phyloP scores from a whole-genome alignment of 1,140 invertebrate species.

The Scaptomyza pallida region DNA sequence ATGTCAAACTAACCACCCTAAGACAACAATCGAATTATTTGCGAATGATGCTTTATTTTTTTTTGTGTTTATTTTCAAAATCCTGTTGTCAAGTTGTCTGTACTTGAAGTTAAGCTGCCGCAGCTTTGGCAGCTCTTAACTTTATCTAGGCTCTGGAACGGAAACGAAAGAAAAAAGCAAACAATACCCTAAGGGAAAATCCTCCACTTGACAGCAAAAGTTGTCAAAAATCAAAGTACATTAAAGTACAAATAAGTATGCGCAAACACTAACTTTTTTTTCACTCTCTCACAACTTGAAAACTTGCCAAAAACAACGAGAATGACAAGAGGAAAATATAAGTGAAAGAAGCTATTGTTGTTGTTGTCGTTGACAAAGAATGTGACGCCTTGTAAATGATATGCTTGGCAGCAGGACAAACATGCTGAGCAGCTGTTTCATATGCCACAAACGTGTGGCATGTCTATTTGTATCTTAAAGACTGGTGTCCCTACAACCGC shows the following conservation, averaged over 20 bases:
- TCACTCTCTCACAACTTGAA: conserved; percentile 4
- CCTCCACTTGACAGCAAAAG: conserved; percentile 2
- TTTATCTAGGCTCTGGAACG: conserved; percentile 25
- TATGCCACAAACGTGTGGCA: conserved; percentile 1
- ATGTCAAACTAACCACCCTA: neutral
- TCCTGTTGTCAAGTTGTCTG: conserved; percentile 15
- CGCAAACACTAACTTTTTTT: conserved; percentile 23
- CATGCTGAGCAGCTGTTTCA: conserved; percentile 34
- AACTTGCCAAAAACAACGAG: conserved; percentile 27
- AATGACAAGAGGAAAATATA: conserved; percentile 24
- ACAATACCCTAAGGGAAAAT: neutral
- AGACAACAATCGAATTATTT: conserved; percentile 3
- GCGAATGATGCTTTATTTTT: conserved; percentile 9
- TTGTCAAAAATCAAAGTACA: conserved; percentile 44
- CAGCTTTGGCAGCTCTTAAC: conserved; percentile 17
- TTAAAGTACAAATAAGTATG: conserved; percentile 40
- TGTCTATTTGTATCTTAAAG: conserved; percentile 12
- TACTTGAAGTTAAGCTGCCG: conserved; percentile 18
- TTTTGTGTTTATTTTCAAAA: neutral
- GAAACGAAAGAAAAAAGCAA: conserved; percentile 12
- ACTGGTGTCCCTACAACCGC: conserved; percentile 41
- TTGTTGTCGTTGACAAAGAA: conserved; percentile 3
- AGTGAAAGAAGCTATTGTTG: neutral
- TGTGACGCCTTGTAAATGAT: conserved; percentile 27
- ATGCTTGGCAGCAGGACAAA: conserved; percentile 14